A percentile compares a stretch with the other conserved stretches of the same genome.
phyloP scores from a whole-genome alignment of 1,140 invertebrate species.

The Trichonephila inaurata region DNA sequence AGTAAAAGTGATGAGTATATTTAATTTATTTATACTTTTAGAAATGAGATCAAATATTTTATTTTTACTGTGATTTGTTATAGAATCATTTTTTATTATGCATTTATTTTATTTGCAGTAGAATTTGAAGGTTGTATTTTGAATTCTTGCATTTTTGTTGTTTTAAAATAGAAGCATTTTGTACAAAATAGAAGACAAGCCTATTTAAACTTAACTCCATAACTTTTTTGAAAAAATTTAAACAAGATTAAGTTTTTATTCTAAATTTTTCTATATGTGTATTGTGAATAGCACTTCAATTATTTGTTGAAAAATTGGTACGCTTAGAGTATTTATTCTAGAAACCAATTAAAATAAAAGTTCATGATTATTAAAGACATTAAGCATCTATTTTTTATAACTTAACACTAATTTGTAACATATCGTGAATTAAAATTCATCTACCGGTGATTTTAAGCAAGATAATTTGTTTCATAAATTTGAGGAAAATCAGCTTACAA shows the following conservation, averaged over 20 bases:
- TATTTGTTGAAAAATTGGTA: not conserved
- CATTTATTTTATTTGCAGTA: not conserved
- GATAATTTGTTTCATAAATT: not conserved
- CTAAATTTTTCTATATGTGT: too few relatives aligned
- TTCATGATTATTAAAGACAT: not conserved
- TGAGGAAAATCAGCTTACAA: not conserved
- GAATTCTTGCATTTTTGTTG: not conserved
- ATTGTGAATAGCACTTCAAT: too few relatives aligned
- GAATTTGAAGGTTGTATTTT: not conserved
- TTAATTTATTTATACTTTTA: conserved; percentile 29
- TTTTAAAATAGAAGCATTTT: not conserved
- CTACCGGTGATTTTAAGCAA: not conserved
- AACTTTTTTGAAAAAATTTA: too few relatives aligned
- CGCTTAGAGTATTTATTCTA: not conserved
- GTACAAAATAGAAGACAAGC: not conserved
- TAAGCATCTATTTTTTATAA: conserved; percentile 25
- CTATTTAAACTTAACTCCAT: not conserved
- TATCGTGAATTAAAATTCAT: conserved; percentile 1
- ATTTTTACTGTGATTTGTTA: conserved; percentile 26
- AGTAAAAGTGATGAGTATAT: conserved; percentile 4
- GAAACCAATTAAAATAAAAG: not conserved
- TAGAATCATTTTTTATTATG: not conserved
- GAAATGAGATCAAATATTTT: not conserved
- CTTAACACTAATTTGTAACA: conserved; percentile 5
- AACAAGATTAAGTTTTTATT: too few relatives aligned